Percentiles rank a stretch among this genome's conserved stretches.
Evolutionary conservation across 2,888 invertebrate species (phyloP).

Genomic region (Labia minor): DNA sequence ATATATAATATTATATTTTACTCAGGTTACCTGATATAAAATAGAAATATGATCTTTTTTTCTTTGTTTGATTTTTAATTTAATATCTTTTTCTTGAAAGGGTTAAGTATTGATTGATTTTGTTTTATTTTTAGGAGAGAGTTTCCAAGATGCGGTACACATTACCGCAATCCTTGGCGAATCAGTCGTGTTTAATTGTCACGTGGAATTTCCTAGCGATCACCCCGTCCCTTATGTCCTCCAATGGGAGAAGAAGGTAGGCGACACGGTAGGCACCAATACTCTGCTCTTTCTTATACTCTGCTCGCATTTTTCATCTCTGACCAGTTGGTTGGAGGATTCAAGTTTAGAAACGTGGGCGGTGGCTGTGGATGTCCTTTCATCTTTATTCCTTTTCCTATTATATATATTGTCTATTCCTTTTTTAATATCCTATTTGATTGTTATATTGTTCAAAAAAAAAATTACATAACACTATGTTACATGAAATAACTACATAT

Average conservation of each 20-base stretch:
- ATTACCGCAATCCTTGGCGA: slow-evolving; percentile 95
- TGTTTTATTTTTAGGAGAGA: slow-evolving; percentile 51
- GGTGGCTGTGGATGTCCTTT: background rate
- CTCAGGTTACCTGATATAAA: too few relatives aligned
- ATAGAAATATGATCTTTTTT: too few relatives aligned
- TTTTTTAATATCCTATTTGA: too few relatives aligned
- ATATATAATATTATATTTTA: too few relatives aligned
- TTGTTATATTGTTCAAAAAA: too few relatives aligned
- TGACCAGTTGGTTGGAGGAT: background rate
- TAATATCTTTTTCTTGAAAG: too few relatives aligned
- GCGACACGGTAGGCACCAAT: slow-evolving; percentile 71
- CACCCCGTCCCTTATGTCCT: slow-evolving; percentile 94
- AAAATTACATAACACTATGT: too few relatives aligned
- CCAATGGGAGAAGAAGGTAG: slow-evolving; percentile 99
- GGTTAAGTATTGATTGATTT: too few relatives aligned
- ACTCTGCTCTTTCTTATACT: slow-evolving; percentile 16
- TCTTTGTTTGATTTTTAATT: too few relatives aligned
- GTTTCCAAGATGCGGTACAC: slow-evolving; percentile 85
- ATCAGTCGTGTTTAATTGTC: slow-evolving; percentile 95
- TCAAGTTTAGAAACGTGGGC: background rate
- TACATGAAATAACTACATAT: too few relatives aligned
- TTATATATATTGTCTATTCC: slow-evolving; percentile 16
- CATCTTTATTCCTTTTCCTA: slow-evolving; percentile 14
- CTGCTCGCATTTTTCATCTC: background rate
- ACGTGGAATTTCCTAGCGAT: slow-evolving; percentile 92